Conservation (phyloP, 2,888 invertebrate species). For the Germaria angustata region DNA sequence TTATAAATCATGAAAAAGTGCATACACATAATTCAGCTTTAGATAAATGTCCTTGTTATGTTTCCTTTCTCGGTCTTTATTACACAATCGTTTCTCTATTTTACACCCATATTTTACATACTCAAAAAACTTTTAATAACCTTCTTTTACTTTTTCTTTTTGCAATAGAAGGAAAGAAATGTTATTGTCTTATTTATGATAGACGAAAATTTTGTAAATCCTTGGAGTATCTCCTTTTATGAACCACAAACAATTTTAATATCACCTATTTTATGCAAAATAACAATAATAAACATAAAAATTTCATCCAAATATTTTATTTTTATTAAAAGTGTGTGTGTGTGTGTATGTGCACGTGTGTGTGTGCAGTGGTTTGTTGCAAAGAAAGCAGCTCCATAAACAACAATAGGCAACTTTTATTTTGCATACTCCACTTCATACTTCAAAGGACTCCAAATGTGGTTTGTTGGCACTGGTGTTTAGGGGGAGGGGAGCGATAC, state of each 20-base stretch:
- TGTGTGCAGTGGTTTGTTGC: neutral
- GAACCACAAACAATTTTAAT: constrained; percentile 41
- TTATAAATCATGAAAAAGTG: neutral
- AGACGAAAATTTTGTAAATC: constrained; percentile 32
- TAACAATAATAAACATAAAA: constrained; percentile 33
- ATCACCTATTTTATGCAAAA: constrained; percentile 33
- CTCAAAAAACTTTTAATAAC: constrained; percentile 25
- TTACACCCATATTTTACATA: neutral
- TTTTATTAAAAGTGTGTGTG: neutral
- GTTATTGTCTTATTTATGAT: constrained; percentile 34
- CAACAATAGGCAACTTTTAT: constrained; percentile 5
- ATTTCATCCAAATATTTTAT: constrained; percentile 18
- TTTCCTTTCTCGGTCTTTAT: neutral
- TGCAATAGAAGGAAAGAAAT: constrained; percentile 9
- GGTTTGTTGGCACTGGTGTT: constrained; percentile 25
- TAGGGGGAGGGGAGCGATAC: no score
- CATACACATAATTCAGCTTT: neutral
- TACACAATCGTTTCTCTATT: neutral
- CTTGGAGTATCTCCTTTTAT: constrained; percentile 23
- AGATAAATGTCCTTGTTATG: neutral
- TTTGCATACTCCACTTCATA: constrained; percentile 4
- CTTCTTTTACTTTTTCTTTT: neutral
- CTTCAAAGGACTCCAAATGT: constrained; percentile 11
- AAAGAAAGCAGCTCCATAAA: constrained; percentile 11
- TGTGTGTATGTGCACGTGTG: neutral